Evolutionary conservation across 2,113 vertebrate species (phyloP).

Genomic region (Macheiramphus alcinus): DNA sequence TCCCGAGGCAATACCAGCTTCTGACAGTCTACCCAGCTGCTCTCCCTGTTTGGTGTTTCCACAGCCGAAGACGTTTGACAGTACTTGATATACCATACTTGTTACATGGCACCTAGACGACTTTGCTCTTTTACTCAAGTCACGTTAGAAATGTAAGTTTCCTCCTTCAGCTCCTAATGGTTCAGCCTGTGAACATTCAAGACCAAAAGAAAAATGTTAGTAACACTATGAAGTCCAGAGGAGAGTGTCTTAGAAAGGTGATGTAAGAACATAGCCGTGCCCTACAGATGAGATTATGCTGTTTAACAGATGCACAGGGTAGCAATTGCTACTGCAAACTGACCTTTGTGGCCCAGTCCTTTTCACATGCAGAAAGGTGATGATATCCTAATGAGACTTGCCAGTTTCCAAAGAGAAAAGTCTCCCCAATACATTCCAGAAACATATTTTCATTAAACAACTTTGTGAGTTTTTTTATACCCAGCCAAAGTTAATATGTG

Average conservation of each 20-base stretch:
- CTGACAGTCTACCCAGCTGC: background rate
- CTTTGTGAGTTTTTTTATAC: background rate
- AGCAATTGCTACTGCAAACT: background rate
- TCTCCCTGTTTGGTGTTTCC: background rate
- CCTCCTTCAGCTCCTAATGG: background rate
- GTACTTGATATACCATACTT: background rate
- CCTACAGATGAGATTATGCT: background rate
- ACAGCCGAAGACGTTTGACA: rapidly evolving
- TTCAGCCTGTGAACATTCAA: background rate
- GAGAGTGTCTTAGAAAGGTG: background rate
- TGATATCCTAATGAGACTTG: background rate
- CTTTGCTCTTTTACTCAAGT: background rate
- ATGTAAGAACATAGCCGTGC: background rate
- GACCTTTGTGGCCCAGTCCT: background rate
- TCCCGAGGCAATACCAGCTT: background rate
- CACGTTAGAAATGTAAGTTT: background rate
- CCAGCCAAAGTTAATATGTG: background rate
- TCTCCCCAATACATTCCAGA: background rate
- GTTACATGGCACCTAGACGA: rapidly evolving
- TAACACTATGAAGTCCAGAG: background rate
- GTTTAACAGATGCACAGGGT: background rate
- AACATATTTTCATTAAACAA: background rate
- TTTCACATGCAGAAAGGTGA: background rate
- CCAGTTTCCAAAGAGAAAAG: background rate
- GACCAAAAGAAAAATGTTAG: background rate